These are phyloP conservation scores for Arremon aurantiirostris DNA, from an alignment of 2,797 vertebrate species.

Conservation along the genomic window DNA sequence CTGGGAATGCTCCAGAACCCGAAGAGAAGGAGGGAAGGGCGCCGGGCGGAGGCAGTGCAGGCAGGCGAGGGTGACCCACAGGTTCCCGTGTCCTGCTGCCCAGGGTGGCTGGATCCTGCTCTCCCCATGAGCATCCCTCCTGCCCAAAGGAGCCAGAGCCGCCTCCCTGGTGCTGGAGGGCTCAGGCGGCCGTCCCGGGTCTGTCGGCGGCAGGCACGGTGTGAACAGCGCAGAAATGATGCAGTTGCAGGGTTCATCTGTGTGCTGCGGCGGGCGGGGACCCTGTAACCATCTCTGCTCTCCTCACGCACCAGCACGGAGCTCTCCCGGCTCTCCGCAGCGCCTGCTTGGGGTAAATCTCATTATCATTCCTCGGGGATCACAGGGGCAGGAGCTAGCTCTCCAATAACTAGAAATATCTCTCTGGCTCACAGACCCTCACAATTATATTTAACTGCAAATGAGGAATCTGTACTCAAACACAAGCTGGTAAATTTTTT, in stretches of 20 bases:
- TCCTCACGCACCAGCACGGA: neutral
- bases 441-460: slow-evolving; percentile 66
- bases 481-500: slow-evolving; percentile 49
- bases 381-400: slow-evolving; percentile 46
- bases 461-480: slow-evolving; percentile 61
- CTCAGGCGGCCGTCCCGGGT: accelerated
- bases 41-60: neutral
- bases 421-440: slow-evolving; percentile 52
- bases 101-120: neutral
- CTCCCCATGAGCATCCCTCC: accelerated
- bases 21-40: neutral
- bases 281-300: neutral
- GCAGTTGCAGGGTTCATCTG: neutral
- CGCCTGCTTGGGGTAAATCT: slow-evolving; percentile 43
- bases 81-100: accelerated
- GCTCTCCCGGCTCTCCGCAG: neutral
- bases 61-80: neutral
- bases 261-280: neutral
- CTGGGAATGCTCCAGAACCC: neutral
- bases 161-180: accelerated
- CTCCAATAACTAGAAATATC: slow-evolving; percentile 58
- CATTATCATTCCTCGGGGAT: slow-evolving; percentile 58
- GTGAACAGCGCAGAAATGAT: neutral
- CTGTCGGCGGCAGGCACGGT: accelerated
- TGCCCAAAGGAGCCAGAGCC: neutral